Percentiles rank a stretch among this genome's conserved stretches.
Evolutionary conservation across 2,113 vertebrate genomes (phyloP).

Genomic region (Poeciliopsis prolifica): DNA sequence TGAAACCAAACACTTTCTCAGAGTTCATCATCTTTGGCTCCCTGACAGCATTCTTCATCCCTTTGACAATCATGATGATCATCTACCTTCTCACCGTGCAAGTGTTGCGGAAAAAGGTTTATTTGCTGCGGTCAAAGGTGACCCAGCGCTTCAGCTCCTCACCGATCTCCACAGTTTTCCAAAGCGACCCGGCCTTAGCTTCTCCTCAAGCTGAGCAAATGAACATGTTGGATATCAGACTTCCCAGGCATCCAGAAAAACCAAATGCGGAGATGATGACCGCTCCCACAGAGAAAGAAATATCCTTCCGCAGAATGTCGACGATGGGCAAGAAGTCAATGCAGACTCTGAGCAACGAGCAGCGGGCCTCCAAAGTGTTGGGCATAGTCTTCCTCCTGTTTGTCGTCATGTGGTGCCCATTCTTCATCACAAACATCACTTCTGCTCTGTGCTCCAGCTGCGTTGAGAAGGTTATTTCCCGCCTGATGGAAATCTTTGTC

Average conservation of each 20-base stretch:
- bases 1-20: slow-evolving; percentile 85
- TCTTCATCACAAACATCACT: slow-evolving; percentile 96
- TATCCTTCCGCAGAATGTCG: slow-evolving; percentile 83
- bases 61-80: slow-evolving; percentile 94
- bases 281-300: slow-evolving; percentile 61
- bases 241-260: slow-evolving; percentile 67
- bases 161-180: slow-evolving; percentile 87
- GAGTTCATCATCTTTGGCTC: slow-evolving; percentile 95
- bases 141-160: slow-evolving; percentile 83
- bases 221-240: slow-evolving; percentile 77
- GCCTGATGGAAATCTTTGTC: slow-evolving; percentile 93
- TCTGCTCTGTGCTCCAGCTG: slow-evolving; percentile 90
- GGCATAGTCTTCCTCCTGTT: slow-evolving; percentile 97
- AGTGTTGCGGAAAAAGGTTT: slow-evolving; percentile 90
- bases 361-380: slow-evolving; percentile 94
- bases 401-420: slow-evolving; percentile 98
- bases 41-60: slow-evolving; percentile 91
- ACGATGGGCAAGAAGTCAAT: slow-evolving; percentile 91
- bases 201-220: slow-evolving; percentile 80
- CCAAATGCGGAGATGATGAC: not conserved
- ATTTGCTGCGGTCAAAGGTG: slow-evolving; percentile 86
- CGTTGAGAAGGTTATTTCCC: slow-evolving; percentile 78
- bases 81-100: slow-evolving; percentile 95
- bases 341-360: slow-evolving; percentile 94
- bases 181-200: slow-evolving; percentile 76